Base-by-base conservation (phyloP, 1,140 invertebrate genomes). In the Hycleus cichorii region DNA sequence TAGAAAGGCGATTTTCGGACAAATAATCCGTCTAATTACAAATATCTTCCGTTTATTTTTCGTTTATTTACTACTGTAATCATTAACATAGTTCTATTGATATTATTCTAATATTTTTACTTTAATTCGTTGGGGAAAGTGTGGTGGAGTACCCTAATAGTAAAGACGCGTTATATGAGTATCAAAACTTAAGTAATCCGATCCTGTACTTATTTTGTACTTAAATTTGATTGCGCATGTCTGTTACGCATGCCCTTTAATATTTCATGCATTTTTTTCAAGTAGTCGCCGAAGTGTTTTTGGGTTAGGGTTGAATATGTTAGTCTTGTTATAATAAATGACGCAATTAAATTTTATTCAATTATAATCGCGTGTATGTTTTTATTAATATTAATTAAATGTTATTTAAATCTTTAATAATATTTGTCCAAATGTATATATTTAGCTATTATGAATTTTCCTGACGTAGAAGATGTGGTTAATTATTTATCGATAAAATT, bases 401-500 rank as follows among this genome's bases (percentile, higher is more conserved):
- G 18, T 18, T 43, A 8, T 25, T 52, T 43, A 24, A 26, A 43
- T 25, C 7, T 9, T 18, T 44, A 52, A 43, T 43, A 52, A 44
- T 48, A 4, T 9, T 44, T 44, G 50, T 52, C 43, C 51, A 53
- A 53, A 47, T 47, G 10, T 43, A 9, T 43, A 44, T 45, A 45
- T 46, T 53, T 45, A 11, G 51, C 51, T 45, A 53, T 53, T 53
- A 69, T 69, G 68, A 64, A 49, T 57, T 56, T 52, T 48, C 42
- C 48, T 51, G 60, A 59, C 47, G 59, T 64, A 49, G 68, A 69
- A 46, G 59, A 67, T 57, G 58, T 69, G 47, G 48, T 69, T 46
- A 60, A 49, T 44, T 66, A 51, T 39, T 53, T 69, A 55, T 69
- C 68, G 12, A 60, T 59, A 48, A 69, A 68, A 58, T 66, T 69